Evolutionary conservation across 2,888 invertebrate genomes (phyloP).

Genomic region (Xylocampa areola): DNA sequence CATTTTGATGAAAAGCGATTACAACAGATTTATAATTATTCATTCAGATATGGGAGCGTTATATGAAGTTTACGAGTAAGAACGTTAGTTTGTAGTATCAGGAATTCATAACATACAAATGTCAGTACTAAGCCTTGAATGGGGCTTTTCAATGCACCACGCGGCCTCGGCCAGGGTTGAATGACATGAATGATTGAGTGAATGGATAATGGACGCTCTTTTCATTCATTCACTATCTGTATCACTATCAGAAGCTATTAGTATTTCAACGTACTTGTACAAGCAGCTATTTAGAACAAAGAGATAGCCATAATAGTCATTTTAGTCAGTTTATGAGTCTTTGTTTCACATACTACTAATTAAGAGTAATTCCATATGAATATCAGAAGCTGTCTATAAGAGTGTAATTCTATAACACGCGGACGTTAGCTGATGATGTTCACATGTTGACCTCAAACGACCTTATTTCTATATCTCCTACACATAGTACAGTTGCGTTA

Average conservation of each 20-base stretch:
- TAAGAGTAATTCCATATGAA: conserved; percentile 14
- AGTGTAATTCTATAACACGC: conserved; percentile 53
- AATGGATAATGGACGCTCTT: conserved; percentile 56
- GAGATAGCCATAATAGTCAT: conserved; percentile 6
- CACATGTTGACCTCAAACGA: conserved; percentile 74
- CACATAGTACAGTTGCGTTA: conserved; percentile 69
- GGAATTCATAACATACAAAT: conserved; percentile 57
- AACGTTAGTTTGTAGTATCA: conserved; percentile 53
- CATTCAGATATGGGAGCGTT: no score
- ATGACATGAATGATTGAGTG: conserved; percentile 68
- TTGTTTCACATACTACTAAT: no score
- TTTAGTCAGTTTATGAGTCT: conserved; percentile 19
- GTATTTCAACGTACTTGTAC: conserved; percentile 28
- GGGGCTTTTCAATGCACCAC: conserved; percentile 71
- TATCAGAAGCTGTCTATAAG: conserved; percentile 18
- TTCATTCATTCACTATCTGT: conserved; percentile 60
- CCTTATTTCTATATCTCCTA: conserved; percentile 73
- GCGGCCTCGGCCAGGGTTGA: conserved; percentile 67
- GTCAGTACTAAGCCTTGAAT: conserved; percentile 70
- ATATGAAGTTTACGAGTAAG: no score
- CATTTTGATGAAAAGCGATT: no score
- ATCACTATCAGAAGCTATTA: conserved; percentile 43
- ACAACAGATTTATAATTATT: no score
- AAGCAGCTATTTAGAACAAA: conserved; percentile 24
- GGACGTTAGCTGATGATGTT: conserved; percentile 55